These are phyloP conservation scores for Drosophila eugracilis DNA, from an alignment of 1,140 invertebrate species.

Conservation along the genomic window DNA sequence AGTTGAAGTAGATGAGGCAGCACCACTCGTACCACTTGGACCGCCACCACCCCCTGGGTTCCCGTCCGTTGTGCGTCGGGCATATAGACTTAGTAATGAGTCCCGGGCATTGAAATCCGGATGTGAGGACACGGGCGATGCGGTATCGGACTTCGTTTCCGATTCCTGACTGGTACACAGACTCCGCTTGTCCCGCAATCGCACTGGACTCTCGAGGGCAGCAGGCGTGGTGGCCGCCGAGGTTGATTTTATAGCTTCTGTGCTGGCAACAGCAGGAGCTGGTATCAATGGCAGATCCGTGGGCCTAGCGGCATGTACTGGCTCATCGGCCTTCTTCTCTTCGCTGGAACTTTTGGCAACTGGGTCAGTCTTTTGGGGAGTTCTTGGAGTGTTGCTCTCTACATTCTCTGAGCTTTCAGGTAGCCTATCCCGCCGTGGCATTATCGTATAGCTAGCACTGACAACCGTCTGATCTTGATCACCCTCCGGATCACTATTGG, in stretches of 20 bases:
- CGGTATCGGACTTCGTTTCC: slow-evolving; percentile 65
- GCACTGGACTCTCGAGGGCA: slow-evolving; percentile 73
- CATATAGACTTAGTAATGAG: slow-evolving; percentile 66
- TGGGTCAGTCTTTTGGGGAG: slow-evolving; percentile 66
- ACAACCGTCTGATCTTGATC: slow-evolving; percentile 51
- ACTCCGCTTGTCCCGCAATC: slow-evolving; percentile 80
- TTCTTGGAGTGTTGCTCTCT: slow-evolving; percentile 19
- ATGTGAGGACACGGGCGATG: slow-evolving; percentile 56
- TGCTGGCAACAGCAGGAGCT: slow-evolving; percentile 9
- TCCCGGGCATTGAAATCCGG: slow-evolving; percentile 73
- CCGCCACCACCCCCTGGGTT: slow-evolving; percentile 25
- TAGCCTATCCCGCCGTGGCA: slow-evolving; percentile 54
- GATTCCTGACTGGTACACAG: slow-evolving; percentile 51
- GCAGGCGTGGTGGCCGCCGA: slow-evolving; percentile 47
- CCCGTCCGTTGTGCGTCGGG: slow-evolving; percentile 57
- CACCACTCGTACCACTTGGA: slow-evolving; percentile 28
- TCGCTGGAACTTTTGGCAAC: slow-evolving; percentile 43
- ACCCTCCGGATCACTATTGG: slow-evolving; percentile 15
- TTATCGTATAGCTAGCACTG: slow-evolving; percentile 80
- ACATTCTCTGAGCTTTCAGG: slow-evolving; percentile 7
- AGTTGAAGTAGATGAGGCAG: slow-evolving; percentile 18
- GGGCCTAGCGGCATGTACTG: slow-evolving; percentile 36
- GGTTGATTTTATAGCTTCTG: slow-evolving; percentile 24
- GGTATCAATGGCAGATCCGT: slow-evolving; percentile 56
- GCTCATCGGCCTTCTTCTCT: slow-evolving; percentile 4